Evolutionary conservation across 2,113 vertebrate genomes (phyloP), one percentile per base, ranked within the genome.

Genomic region (Halcyon malimbica): DNA sequence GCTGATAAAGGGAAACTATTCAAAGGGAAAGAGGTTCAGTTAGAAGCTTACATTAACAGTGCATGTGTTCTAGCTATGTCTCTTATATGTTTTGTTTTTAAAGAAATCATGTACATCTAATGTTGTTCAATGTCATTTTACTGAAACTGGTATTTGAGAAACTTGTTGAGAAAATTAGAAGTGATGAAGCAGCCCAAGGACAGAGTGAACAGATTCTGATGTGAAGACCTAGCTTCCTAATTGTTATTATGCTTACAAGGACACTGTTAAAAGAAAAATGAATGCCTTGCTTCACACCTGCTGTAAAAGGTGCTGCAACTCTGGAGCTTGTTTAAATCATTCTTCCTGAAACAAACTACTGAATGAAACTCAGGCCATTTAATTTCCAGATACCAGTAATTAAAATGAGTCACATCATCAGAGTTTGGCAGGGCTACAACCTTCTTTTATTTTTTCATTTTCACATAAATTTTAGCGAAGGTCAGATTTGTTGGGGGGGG

Each of bases 181-280:
- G 95, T 94, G 96, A 97, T 98, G 96, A 97, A 97, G 97, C 96
- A 97, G 95, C 96, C 59, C 41, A 86, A 88, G 94, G 84, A 97
- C 97, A 97, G 95, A 96, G 76, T 0, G 6, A 94, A 94, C 69
- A 93, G 96, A 97, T 96, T 98, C 96, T 95, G 93, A 93, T 97
- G 89, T 97, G 97, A 97, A 98, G 97, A 96, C 94, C 97, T 95
- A 88, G 89, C 95, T 97, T 96, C 97, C 97, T 98, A 98, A 98
- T 98, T 98, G 97, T 97, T 98, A 98, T 97, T 98, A 97, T 97
- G 88, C 95, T 97, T 97, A 97, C 98, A 98, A 98, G 98, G 98
- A 98, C 98, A 35, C 81, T 63, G 93, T 95, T 97, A 97, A 98
- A 97, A 97, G 97, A 97, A 97, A 98, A 98, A 98, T 98, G 95